phyloP scores from a whole-genome alignment of 2,113 vertebrate genomes.

The Microcebus murinus region DNA sequence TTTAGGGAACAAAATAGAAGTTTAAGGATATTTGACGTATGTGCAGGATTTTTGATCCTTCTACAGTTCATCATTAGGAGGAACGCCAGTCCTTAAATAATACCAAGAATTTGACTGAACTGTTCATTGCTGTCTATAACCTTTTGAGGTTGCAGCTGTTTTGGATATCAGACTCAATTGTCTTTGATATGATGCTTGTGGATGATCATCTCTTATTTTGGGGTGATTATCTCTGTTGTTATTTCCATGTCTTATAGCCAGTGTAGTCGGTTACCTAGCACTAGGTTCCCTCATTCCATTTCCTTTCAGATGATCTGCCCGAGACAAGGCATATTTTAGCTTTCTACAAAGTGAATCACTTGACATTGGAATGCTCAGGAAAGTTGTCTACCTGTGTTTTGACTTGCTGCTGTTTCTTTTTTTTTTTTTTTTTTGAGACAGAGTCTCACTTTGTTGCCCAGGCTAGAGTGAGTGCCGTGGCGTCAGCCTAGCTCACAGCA shows the following conservation, averaged over 20 bases:
- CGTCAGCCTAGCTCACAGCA: too few species aligned
- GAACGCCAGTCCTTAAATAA: background rate
- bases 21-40: background rate
- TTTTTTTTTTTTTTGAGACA: too few species aligned
- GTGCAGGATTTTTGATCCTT: background rate
- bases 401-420: background rate
- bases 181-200: background rate
- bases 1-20: constrained; percentile 4
- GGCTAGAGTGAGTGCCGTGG: too few species aligned
- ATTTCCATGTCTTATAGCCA: background rate
- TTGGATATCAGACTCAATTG: background rate
- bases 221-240: background rate
- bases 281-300: background rate
- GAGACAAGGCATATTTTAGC: background rate
- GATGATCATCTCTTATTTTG: background rate
- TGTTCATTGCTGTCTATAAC: background rate
- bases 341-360: background rate
- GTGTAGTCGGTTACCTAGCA: background rate
- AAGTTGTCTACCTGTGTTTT: background rate
- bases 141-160: background rate
- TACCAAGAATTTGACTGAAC: background rate
- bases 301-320: background rate
- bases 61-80: background rate
- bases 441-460: too few species aligned
- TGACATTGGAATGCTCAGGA: background rate